Evolutionary conservation across 2,888 invertebrate genomes (phyloP).

Genomic region (Orthosia gothica): DNA sequence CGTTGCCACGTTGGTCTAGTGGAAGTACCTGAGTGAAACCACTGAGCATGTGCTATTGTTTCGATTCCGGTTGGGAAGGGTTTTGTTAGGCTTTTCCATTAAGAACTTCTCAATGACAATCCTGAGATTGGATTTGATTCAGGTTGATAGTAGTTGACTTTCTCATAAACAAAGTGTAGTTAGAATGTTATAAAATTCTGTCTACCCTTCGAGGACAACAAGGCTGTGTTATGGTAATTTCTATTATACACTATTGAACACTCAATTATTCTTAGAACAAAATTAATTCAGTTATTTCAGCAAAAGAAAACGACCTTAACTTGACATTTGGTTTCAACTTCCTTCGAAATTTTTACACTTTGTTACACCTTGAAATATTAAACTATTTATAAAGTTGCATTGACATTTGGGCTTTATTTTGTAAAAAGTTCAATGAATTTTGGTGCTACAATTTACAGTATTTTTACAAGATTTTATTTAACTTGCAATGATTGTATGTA

Average conservation of each 20-base stretch:
- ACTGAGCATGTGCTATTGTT: no score
- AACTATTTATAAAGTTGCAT: not conserved
- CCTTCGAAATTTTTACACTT: not conserved
- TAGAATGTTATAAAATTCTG: not conserved
- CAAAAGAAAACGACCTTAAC: not conserved
- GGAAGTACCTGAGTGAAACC: no score
- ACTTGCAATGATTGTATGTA: no score
- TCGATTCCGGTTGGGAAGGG: no score
- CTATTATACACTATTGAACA: not conserved
- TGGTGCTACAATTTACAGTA: no score
- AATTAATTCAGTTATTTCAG: constrained; percentile 16
- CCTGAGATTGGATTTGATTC: no score
- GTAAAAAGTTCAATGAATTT: not conserved
- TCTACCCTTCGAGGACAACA: no score
- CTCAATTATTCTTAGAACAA: constrained; percentile 3
- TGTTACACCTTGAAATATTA: constrained; percentile 3
- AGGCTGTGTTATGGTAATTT: not conserved
- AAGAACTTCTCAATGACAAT: no score
- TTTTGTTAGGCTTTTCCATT: no score
- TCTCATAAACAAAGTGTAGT: no score
- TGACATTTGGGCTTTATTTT: not conserved
- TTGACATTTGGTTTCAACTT: constrained; percentile 27
- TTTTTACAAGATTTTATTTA: not conserved
- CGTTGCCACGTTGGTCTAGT: no score
- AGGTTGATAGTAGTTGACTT: no score